These are phyloP conservation scores for Psittacula derbiana DNA, from an alignment of 2,797 vertebrate genomes.

Conservation along the genomic window DNA sequence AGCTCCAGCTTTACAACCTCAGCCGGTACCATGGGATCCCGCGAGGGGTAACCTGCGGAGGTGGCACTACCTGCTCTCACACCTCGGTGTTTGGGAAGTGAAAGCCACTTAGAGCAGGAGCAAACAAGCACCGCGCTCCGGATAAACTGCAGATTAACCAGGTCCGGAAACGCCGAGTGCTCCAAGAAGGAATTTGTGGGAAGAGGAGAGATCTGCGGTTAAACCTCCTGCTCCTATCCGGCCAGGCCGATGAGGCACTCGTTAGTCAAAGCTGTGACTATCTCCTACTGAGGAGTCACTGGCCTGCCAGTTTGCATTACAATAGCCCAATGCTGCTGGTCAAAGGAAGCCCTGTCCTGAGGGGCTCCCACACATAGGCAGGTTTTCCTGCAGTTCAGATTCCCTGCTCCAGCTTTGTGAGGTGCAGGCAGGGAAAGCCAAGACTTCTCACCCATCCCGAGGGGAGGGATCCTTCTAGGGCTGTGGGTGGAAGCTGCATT, in stretches of 20 bases:
- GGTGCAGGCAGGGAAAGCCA: background rate
- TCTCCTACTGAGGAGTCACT: background rate
- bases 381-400: background rate
- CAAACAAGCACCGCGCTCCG: background rate
- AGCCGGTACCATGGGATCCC: background rate
- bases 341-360: background rate
- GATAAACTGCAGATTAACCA: background rate
- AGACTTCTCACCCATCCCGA: background rate
- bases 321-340: background rate
- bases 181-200: conserved; percentile 1
- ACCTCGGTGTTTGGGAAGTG: background rate
- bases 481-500: background rate
- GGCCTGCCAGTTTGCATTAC: background rate
- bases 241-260: background rate
- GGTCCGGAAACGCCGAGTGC: conserved; percentile 6
- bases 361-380: rapidly evolving
- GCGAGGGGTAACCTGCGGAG: rapidly evolving
- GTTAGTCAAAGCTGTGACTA: background rate
- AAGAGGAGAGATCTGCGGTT: conserved; percentile 18
- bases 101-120: background rate
- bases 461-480: background rate
- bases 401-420: background rate
- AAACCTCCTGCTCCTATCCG: background rate
- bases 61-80: background rate
- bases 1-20: background rate